Conservation (phyloP, 1,140 invertebrate species). For the Drosophila nigrodunni region DNA sequence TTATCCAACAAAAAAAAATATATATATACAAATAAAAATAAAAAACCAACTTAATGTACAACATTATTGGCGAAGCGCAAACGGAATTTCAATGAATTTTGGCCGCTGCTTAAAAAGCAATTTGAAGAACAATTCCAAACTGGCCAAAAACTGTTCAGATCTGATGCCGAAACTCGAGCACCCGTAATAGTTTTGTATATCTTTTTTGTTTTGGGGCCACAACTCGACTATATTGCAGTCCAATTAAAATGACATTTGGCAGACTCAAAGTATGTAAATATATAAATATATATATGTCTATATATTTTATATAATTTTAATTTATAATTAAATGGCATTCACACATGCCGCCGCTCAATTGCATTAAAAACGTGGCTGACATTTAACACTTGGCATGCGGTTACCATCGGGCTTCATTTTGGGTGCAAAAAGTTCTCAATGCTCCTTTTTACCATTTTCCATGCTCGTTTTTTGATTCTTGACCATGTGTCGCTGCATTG, state of each 20-base stretch:
- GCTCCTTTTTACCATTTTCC: too few species aligned
- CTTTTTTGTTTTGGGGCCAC: slow-evolving; percentile 8
- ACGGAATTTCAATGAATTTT: slow-evolving; percentile 62
- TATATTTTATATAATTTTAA: slow-evolving; percentile 38
- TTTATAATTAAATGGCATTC: slow-evolving; percentile 43
- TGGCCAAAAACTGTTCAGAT: slow-evolving; percentile 7
- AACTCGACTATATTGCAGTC: slow-evolving; percentile 13
- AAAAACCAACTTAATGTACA: slow-evolving; percentile 65
- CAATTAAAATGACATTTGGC: slow-evolving; percentile 41
- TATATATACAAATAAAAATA: slow-evolving; percentile 21
- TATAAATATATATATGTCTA: not conserved
- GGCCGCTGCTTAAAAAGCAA: slow-evolving; percentile 59
- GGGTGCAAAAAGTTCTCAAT: slow-evolving; percentile 10
- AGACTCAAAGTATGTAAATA: slow-evolving; percentile 12
- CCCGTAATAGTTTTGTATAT: slow-evolving; percentile 24
- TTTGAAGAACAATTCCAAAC: slow-evolving; percentile 44
- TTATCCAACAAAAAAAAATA: slow-evolving; percentile 21
- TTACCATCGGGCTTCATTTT: slow-evolving; percentile 23
- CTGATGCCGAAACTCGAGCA: slow-evolving; percentile 44
- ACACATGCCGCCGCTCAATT: slow-evolving; percentile 50
- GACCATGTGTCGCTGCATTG: slow-evolving; percentile 13
- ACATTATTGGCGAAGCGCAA: slow-evolving; percentile 70
- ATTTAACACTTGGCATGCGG: slow-evolving; percentile 71
- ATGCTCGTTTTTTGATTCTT: not conserved
- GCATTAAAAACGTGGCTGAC: slow-evolving; percentile 63